Base-by-base conservation (phyloP, 2,888 invertebrate species). In the Agrochola lota region DNA sequence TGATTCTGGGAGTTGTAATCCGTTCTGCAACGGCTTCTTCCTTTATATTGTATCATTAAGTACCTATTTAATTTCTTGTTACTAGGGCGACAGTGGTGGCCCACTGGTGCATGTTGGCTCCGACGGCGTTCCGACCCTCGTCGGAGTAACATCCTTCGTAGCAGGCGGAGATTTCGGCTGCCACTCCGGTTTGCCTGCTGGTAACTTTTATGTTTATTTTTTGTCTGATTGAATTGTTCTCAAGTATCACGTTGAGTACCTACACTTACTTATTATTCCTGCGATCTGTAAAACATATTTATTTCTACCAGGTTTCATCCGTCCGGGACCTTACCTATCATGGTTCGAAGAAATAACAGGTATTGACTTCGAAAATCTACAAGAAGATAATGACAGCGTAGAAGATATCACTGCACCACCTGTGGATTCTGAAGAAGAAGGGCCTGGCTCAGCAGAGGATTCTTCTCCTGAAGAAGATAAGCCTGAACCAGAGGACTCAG, bases 41-140 rank as follows among this genome's bases (percentile, higher is more conserved):
- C 12, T 71, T 43, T 23, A 64, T 60, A 17, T 26, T n/a, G 6
- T 23, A 26, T 59, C 2, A 26, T 11, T 55, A 20, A 6, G 40
- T 40, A 40, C 9, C 40, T 40, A 43, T 11, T 57, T n/a, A 60
- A 40, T 46, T 78, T 71, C 2, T 52, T 75, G 17, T 75, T 78
- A 8, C 11, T 87, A 96, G 96, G 96, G 96, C 52, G 96, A 96
- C 91, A 96, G 96, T 83, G 96, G 96, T n/a, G 96, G 96, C 40
- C 96, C 96, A 0, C 85, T 96, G 30, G 94, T 95, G 43, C 91
- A 94, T 73, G 88, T 91, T 30, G 83, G 84, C 40, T 20, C 78
- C 1, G 91, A 94, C 0, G 94, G 94, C 0, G 83, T 84, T 0
- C 92, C 92, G 0, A 90, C 85, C 8, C 93, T 96, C 8, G 82